Percentiles rank a stretch among this genome's conserved stretches.
Conservation (phyloP, 2,797 vertebrate species). For the Chloroceryle inda region DNA sequence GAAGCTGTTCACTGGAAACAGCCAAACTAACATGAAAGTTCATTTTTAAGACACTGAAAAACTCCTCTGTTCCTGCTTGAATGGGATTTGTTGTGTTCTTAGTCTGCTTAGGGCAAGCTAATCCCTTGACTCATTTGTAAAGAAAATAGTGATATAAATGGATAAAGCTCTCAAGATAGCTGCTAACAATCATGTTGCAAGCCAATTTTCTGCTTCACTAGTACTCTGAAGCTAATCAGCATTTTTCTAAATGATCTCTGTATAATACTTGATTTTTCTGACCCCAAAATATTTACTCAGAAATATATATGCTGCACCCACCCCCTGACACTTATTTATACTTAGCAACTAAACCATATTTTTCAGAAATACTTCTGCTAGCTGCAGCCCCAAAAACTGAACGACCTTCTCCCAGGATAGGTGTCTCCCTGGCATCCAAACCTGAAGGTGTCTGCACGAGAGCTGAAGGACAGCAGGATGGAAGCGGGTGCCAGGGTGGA, state of each 20-base stretch:
- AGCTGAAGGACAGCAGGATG: fast-evolving
- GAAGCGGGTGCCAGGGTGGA: fast-evolving
- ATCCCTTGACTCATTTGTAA: constrained; percentile 26
- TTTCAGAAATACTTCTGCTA: neutral
- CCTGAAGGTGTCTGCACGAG: neutral
- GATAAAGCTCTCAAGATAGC: constrained; percentile 47
- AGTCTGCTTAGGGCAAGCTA: neutral
- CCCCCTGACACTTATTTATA: neutral
- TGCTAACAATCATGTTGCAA: constrained; percentile 34
- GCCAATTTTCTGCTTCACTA: constrained; percentile 57
- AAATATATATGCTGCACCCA: neutral
- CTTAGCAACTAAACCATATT: neutral
- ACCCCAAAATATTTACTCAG: neutral
- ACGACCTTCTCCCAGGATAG: neutral
- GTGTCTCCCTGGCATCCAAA: neutral
- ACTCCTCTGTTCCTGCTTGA: neutral
- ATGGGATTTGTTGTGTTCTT: neutral
- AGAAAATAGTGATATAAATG: constrained; percentile 31
- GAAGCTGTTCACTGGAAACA: neutral
- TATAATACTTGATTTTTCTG: neutral
- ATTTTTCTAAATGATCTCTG: constrained; percentile 12
- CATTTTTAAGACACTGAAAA: neutral
- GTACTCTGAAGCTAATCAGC: constrained; percentile 31
- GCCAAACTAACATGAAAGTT: neutral
- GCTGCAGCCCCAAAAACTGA: neutral